Evolutionary conservation across 2,113 vertebrate species (phyloP).

Genomic region (Callorhinus ursinus): DNA sequence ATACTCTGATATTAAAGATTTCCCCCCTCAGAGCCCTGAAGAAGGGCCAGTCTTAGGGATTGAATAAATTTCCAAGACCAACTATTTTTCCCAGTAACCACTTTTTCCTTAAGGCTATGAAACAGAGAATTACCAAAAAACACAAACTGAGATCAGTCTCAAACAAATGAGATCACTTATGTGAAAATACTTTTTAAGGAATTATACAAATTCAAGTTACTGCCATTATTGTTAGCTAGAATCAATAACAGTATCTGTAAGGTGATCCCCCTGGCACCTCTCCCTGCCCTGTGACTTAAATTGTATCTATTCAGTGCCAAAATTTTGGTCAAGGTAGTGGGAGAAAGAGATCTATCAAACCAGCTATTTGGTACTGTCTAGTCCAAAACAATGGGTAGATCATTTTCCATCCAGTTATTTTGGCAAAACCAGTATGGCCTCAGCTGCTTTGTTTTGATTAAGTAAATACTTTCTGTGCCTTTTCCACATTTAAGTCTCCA

Average conservation of each 20-base stretch:
- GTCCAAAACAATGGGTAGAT: constrained; percentile 59
- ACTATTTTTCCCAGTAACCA: not conserved
- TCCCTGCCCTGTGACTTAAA: not conserved
- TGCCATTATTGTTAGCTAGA: not conserved
- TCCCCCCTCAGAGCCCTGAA: not conserved
- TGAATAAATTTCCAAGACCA: not conserved
- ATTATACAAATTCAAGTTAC: not conserved
- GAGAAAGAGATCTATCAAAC: constrained; percentile 3
- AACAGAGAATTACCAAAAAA: constrained; percentile 29
- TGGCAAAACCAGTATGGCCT: constrained; percentile 5
- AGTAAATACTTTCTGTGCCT: not conserved
- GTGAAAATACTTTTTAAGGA: not conserved
- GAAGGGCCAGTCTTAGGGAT: not conserved
- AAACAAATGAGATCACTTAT: constrained; percentile 54
- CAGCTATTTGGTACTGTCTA: constrained; percentile 56
- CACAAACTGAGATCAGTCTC: constrained; percentile 40
- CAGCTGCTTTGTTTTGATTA: constrained; percentile 38
- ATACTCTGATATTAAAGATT: not conserved
- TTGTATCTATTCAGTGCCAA: not conserved
- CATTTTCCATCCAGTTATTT: constrained; percentile 58
- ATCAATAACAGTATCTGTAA: constrained; percentile 3
- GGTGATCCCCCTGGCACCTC: not conserved
- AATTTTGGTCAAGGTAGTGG: not conserved
- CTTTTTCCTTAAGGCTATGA: not conserved
- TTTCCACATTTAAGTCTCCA: constrained; percentile 35